Evolutionary conservation across 2,888 invertebrate genomes (phyloP).

Genomic region (Tubulanus polymorphus): DNA sequence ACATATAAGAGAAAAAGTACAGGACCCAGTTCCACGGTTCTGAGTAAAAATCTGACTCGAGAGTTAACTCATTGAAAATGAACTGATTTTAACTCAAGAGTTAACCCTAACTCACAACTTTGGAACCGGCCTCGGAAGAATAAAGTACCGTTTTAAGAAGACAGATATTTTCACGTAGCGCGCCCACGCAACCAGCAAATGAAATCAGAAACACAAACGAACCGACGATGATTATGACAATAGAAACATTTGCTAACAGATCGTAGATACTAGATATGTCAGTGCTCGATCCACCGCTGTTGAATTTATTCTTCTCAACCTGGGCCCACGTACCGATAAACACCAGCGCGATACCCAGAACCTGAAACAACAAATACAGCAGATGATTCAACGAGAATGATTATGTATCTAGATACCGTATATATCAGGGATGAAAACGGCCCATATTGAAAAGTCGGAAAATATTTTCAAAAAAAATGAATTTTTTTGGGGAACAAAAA

Average conservation of each 20-base stretch:
- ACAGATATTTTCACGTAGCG: slow-evolving; percentile 85
- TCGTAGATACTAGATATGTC: slow-evolving; percentile 70
- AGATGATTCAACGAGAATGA: slow-evolving; percentile 3
- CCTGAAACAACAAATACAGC: slow-evolving; percentile 61
- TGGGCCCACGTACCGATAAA: slow-evolving; percentile 88
- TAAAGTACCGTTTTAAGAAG: slow-evolving; percentile 86
- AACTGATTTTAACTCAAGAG: no score
- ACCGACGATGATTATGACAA: slow-evolving; percentile 85
- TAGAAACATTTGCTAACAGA: slow-evolving; percentile 77
- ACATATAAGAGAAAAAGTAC: no score
- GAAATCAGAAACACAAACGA: slow-evolving; percentile 88
- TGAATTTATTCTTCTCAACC: slow-evolving; percentile 80
- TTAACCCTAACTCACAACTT: no score
- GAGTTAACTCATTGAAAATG: no score
- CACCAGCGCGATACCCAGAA: slow-evolving; percentile 80
- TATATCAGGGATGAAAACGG: no score
- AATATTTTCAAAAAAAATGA: no score
- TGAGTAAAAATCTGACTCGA: no score
- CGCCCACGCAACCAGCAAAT: slow-evolving; percentile 89
- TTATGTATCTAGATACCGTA: not conserved
- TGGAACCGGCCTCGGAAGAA: no score
- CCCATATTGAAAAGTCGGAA: no score
- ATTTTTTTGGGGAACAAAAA: no score
- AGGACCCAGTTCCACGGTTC: no score
- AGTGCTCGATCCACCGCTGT: slow-evolving; percentile 61